phyloP scores from a whole-genome alignment of 2,797 vertebrate species.

The Hippocampus kuda region DNA sequence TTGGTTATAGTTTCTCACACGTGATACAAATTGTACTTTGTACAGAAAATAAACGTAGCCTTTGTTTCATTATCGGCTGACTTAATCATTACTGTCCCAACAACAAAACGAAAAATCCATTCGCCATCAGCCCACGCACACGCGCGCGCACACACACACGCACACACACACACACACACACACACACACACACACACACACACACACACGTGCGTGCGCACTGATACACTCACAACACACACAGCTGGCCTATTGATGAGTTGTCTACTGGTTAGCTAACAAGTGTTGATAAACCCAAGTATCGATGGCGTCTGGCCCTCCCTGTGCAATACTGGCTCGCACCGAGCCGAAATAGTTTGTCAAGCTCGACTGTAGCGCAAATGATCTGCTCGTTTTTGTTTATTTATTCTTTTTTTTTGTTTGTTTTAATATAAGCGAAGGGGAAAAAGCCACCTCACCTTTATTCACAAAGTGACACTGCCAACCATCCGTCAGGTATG shows the following conservation, averaged over 20 bases:
- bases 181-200: slow-evolving; percentile 7
- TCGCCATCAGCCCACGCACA: background rate
- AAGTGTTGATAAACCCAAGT: slow-evolving; percentile 16
- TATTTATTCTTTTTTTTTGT: no score
- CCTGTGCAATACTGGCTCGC: background rate
- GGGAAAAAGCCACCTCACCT: background rate
- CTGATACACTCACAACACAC: background rate
- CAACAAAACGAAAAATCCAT: background rate
- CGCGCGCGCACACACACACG: background rate
- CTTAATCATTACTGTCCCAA: slow-evolving; percentile 24
- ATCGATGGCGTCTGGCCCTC: slow-evolving; percentile 30
- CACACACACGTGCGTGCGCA: background rate
- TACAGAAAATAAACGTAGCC: slow-evolving; percentile 14
- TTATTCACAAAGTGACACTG: background rate
- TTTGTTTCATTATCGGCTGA: slow-evolving; percentile 11
- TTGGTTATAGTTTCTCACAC: slow-evolving; percentile 27
- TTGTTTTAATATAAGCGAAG: background rate
- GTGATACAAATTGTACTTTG: slow-evolving; percentile 32
- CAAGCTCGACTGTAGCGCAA: background rate
- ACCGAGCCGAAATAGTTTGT: background rate
- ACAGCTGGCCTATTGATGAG: slow-evolving; percentile 25
- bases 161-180: slow-evolving; percentile 6
- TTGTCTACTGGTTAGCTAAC: slow-evolving; percentile 25
- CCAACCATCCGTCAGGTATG: background rate
- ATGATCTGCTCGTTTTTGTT: background rate